Percentiles rank a stretch among this genome's conserved stretches.
Evolutionary conservation across 2,888 invertebrate species (phyloP).

Genomic region (Homarus gammarus): DNA sequence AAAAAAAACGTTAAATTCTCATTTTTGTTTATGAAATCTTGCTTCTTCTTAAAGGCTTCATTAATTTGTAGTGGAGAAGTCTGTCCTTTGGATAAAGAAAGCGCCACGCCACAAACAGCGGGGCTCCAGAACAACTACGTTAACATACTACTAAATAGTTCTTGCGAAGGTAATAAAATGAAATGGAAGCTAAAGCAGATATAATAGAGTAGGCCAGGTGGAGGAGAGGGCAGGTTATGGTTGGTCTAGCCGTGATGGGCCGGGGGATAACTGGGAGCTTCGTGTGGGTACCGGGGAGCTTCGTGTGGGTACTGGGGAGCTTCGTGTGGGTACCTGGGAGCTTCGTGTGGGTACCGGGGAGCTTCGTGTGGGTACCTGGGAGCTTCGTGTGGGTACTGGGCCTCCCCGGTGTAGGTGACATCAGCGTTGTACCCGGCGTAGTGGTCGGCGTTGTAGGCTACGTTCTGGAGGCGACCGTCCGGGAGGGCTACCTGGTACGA

Average conservation of each 20-base stretch:
- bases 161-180: too few species aligned
- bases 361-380: slow-evolving; percentile 35
- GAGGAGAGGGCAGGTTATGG: too few species aligned
- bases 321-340: slow-evolving; percentile 40
- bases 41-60: too few species aligned
- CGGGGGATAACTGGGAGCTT: slow-evolving; percentile 38
- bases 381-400: slow-evolving; percentile 48
- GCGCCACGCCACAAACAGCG: background rate
- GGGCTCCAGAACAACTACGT: background rate
- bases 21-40: too few species aligned
- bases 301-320: slow-evolving; percentile 52
- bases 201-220: too few species aligned
- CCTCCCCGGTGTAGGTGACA: slow-evolving; percentile 58
- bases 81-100: background rate
- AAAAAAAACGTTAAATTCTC: too few species aligned
- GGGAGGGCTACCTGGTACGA: slow-evolving; percentile 85
- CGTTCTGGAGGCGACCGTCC: slow-evolving; percentile 84
- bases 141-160: too few species aligned
- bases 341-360: slow-evolving; percentile 7
- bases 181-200: too few species aligned
- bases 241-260: too few species aligned
- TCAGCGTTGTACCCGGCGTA: slow-evolving; percentile 58
- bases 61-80: too few species aligned
- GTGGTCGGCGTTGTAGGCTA: slow-evolving; percentile 67
- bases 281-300: slow-evolving; percentile 33